Evolutionary conservation across 2,113 vertebrate genomes (phyloP).

Genomic region (Sprattus sprattus): DNA sequence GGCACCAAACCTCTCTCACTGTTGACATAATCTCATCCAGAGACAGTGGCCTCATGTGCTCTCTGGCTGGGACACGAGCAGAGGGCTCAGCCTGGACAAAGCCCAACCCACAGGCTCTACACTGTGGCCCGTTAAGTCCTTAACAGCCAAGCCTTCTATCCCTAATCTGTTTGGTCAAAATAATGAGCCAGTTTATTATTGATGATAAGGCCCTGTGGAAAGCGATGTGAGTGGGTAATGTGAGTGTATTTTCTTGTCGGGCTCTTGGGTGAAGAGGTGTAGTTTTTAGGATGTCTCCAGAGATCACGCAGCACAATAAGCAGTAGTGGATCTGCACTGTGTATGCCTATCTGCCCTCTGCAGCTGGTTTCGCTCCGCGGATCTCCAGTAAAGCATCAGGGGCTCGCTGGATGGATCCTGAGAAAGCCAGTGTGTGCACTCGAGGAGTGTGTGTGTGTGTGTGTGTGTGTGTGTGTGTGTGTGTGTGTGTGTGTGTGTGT

Average conservation of each 20-base stretch:
- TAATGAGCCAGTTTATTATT: not conserved
- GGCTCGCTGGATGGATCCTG: not conserved
- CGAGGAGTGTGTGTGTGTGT: not conserved
- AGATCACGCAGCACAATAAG: not conserved
- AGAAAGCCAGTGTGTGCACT: not conserved
- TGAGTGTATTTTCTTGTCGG: not conserved
- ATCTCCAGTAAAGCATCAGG: too few species aligned
- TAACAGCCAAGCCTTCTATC: not conserved
- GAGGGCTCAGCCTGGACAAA: not conserved
- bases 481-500: not conserved
- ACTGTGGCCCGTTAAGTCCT: not conserved
- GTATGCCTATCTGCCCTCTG: too few species aligned
- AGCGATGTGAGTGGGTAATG: not conserved
- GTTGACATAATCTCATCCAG: not conserved
- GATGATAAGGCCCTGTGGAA: not conserved
- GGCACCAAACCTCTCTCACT: not conserved
- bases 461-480: not conserved
- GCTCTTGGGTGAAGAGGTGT: too few species aligned
- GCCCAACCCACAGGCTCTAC: not conserved
- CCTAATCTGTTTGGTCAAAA: not conserved
- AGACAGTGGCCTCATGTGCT: not conserved
- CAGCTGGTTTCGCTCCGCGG: too few species aligned
- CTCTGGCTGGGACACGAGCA: not conserved
- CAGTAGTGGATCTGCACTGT: not conserved
- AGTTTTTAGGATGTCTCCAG: not conserved